These are phyloP conservation scores for Mythimna loreyi DNA, from an alignment of 2,888 invertebrate genomes.

Conservation along the genomic window DNA sequence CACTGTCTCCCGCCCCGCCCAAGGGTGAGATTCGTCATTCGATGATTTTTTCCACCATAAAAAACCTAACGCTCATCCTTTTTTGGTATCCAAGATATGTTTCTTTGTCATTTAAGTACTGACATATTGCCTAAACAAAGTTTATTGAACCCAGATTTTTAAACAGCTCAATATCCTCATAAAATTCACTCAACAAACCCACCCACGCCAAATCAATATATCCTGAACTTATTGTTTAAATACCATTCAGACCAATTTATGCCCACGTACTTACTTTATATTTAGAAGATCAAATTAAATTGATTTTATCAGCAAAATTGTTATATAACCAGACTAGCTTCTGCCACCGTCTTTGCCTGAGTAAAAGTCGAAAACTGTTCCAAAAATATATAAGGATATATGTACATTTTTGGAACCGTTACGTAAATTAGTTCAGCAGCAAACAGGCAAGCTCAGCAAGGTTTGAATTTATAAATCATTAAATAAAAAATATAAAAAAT, in stretches of 20 bases:
- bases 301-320: not conserved
- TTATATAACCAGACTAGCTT: not conserved
- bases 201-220: not conserved
- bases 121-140: not conserved
- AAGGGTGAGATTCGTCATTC: no score
- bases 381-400: no score
- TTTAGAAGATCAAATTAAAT: not conserved
- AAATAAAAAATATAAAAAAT: no score
- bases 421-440: no score
- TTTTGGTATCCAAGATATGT: no score
- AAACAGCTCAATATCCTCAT: not conserved
- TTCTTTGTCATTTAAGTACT: not conserved
- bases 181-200: not conserved
- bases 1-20: no score
- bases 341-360: not conserved
- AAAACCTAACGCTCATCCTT: no score
- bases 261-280: not conserved
- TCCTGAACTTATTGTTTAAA: not conserved
- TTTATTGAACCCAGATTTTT: not conserved
- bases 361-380: no score
- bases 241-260: not conserved
- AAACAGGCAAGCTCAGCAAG: no score
- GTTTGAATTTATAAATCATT: no score
- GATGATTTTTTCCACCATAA: no score
- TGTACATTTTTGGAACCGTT: no score